phyloP scores from a whole-genome alignment of 2,113 vertebrate species.

The Oncorhynchus gorbuscha region DNA sequence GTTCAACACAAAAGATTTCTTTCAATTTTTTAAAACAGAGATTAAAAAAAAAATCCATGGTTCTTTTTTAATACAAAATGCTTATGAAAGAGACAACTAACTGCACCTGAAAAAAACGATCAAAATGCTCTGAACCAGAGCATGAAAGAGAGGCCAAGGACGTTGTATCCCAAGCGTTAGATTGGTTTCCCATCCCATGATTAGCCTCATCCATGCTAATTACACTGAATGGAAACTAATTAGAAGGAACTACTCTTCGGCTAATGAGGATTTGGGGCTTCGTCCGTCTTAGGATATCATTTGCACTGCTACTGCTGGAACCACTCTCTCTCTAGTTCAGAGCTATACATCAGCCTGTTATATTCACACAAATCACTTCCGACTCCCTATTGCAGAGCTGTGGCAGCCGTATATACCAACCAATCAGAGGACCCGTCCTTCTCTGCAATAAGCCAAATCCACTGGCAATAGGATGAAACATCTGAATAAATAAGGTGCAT shows the following conservation, averaged over 20 bases:
- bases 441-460: constrained; percentile 1
- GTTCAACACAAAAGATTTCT: not conserved
- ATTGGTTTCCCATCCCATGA: constrained; percentile 96
- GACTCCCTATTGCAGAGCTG: constrained; percentile 8
- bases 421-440: not conserved
- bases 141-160: constrained; percentile 92
- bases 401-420: constrained; percentile 10
- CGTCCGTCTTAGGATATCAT: constrained; percentile 85
- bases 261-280: constrained; percentile 92
- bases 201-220: constrained; percentile 88
- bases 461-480: constrained; percentile 10
- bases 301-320: constrained; percentile 66
- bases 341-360: constrained; percentile 16
- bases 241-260: constrained; percentile 92
- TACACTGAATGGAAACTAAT: constrained; percentile 96
- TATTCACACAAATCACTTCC: constrained; percentile 7
- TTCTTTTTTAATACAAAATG: constrained; percentile 41
- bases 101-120: constrained; percentile 52
- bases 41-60: constrained; percentile 21
- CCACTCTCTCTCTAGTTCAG: constrained; percentile 25
- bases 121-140: constrained; percentile 63
- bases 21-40: not conserved
- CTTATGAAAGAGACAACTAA: constrained; percentile 45
- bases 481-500: constrained; percentile 35
- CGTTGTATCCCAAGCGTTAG: constrained; percentile 88